Conservation (phyloP, 2,113 vertebrate genomes). For the Cebus imitator region DNA sequence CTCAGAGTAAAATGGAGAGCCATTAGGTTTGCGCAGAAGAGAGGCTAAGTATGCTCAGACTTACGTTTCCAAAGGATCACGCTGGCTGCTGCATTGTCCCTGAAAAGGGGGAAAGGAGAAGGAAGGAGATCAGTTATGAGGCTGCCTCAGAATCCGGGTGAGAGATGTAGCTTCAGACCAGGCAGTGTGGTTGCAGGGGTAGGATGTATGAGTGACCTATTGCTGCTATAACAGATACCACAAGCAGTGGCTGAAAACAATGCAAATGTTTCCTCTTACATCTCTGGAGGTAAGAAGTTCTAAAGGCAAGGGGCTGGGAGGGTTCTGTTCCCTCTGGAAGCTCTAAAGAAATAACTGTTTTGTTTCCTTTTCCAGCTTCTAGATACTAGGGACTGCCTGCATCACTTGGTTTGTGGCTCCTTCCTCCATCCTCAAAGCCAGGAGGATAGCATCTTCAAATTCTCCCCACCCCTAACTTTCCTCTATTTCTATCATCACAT, state of each 20-base stretch:
- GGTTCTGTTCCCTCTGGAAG: neutral
- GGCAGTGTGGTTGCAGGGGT: neutral
- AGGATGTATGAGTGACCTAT: neutral
- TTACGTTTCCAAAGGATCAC: neutral
- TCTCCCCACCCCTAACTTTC: rapidly evolving
- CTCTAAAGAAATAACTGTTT: neutral
- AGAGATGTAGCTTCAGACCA: neutral
- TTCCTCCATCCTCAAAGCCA: no score
- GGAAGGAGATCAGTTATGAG: neutral
- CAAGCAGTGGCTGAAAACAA: neutral
- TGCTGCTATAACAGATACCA: neutral
- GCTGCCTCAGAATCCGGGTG: neutral
- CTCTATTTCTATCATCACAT: no score
- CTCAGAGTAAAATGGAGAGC: neutral
- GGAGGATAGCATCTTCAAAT: neutral
- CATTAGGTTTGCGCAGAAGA: neutral
- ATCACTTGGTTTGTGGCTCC: neutral
- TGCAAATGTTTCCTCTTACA: neutral
- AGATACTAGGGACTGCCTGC: neutral
- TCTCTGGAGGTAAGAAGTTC: neutral
- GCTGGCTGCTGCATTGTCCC: neutral
- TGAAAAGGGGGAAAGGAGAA: neutral
- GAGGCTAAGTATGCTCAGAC: neutral
- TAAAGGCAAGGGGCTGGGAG: neutral
- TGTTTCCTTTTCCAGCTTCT: neutral